phyloP scores from a whole-genome alignment of 1,140 invertebrate genomes.

The Drosophila jambulina region DNA sequence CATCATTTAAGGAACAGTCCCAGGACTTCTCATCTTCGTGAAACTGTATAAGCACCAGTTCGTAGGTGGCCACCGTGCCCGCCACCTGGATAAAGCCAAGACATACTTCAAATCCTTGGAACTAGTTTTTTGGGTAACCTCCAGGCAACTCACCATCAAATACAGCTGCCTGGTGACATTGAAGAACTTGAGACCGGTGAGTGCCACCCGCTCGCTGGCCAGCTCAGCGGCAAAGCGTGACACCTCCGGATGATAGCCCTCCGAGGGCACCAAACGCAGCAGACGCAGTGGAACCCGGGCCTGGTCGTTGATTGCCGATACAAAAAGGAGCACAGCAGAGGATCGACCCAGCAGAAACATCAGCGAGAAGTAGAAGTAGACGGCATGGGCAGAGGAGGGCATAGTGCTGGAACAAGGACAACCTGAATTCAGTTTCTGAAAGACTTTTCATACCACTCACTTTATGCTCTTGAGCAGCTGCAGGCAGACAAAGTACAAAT shows the following conservation, averaged over 20 bases:
- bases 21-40: constrained; percentile 76
- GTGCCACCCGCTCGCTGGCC: constrained; percentile 86
- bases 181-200: constrained; percentile 88
- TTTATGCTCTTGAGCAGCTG: constrained; percentile 80
- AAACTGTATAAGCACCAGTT: constrained; percentile 86
- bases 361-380: constrained; percentile 89
- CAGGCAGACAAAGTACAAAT: constrained; percentile 82
- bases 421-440: neutral
- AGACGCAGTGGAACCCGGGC: constrained; percentile 86
- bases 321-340: constrained; percentile 86
- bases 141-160: constrained; percentile 76
- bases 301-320: constrained; percentile 88
- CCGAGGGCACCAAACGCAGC: constrained; percentile 86
- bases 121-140: constrained; percentile 35
- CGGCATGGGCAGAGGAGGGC: constrained; percentile 70
- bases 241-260: constrained; percentile 87
- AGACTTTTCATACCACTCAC: constrained; percentile 28
- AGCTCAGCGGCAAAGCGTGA: constrained; percentile 87
- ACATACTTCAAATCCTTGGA: neutral
- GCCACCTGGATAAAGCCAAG: constrained; percentile 80
- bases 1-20: constrained; percentile 38
- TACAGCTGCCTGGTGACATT: constrained; percentile 88
- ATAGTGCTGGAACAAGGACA: constrained; percentile 51
- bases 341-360: constrained; percentile 86
- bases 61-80: constrained; percentile 89